Conservation (phyloP, 2,113 vertebrate species). For the Macaca nemestrina region DNA sequence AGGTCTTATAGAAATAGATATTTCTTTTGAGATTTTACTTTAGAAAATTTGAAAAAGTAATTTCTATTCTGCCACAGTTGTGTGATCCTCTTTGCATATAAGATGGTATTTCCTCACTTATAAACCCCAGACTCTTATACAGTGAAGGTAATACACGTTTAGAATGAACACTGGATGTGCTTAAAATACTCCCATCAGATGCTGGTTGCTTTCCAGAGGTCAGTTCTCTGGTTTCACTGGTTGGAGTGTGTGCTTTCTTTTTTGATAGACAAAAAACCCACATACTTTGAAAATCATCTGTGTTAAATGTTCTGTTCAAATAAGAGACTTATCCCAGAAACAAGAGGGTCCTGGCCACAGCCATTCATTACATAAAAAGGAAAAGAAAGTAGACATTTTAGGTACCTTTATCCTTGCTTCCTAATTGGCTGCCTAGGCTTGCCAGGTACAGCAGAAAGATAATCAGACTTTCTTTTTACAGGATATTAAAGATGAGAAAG, state of each 20-base stretch:
- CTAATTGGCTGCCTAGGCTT: neutral
- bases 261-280: neutral
- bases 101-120: conserved; percentile 54
- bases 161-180: neutral
- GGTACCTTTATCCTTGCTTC: neutral
- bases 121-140: neutral
- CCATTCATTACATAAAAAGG: neutral
- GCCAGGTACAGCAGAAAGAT: neutral
- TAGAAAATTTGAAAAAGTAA: conserved; percentile 76
- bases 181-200: neutral
- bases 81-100: conserved; percentile 72
- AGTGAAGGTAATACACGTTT: conserved; percentile 1
- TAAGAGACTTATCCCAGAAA: neutral
- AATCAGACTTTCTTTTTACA: neutral
- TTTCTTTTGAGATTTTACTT: conserved; percentile 71
- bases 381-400: neutral
- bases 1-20: conserved; percentile 64
- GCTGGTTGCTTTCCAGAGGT: neutral
- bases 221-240: neutral
- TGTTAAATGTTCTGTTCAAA: neutral
- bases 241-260: neutral
- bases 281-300: neutral
- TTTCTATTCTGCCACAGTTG: conserved; percentile 71
- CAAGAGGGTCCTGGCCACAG: neutral
- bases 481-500: neutral